Base-by-base conservation (phyloP, 2,888 invertebrate species). In the Drosophila multiciliata region DNA sequence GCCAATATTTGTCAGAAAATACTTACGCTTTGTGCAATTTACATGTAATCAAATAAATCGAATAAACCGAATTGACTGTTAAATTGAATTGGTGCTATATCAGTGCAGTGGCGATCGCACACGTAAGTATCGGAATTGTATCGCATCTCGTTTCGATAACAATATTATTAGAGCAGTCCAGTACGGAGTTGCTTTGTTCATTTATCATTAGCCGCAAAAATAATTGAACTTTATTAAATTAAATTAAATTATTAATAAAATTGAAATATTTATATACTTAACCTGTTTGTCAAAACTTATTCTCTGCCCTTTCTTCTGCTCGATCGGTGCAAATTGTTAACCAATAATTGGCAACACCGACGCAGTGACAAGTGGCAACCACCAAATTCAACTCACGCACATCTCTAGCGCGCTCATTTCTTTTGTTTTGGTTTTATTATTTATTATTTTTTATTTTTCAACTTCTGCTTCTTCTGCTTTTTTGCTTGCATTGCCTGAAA, bases 11-110 rank as follows among this genome's bases (percentile, higher is more conserved):
- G 53, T 50, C 49, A 42, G 33, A 17, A 45, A 38, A 45, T 36
- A 26, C 42, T 63, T 76, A 64, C 62, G 76, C 61, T 26, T 65
- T 66, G 87, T 83, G 83, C 88, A 87, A 87, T 84, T 75, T 75
- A 50, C 45, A 58, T 66, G 26, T 63, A 60, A n/a, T 29, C 20
- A 57, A 66, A 71, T 67, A 58, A 63, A 55, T 58, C 35, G 53
- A 29, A 55, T 23, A 63, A 48, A 38, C 15, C 3, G 11, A 20
- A 15, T 54, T 49, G 71, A 60, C 20, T 32, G 57, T 79, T 65
- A 1, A 64, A 32, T 79, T 75, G 2, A 79, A 70, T 66, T 53
- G 0, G 17, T 8, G 20, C 9, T 23, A 3, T 1, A 5, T 1
- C 11, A 58, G 45, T 45, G 45, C 26, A 26, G 55, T n/a, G 40